phyloP scores from a whole-genome alignment of 2,888 invertebrate species.

The Lasioglossum oenotherae region DNA sequence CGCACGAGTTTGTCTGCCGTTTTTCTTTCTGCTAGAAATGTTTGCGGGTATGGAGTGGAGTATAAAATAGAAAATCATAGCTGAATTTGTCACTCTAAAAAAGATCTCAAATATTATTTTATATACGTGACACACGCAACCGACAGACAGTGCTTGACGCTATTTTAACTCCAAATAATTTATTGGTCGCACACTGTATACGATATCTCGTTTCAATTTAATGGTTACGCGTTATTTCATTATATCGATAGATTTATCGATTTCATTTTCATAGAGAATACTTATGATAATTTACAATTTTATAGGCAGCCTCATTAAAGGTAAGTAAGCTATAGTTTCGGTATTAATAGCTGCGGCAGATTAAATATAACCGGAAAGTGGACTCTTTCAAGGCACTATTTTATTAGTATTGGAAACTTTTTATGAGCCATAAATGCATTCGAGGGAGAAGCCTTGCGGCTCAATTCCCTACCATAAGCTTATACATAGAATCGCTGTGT shows the following conservation, averaged over 20 bases:
- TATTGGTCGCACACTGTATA: neutral
- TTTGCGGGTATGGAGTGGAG: neutral
- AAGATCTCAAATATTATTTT: neutral
- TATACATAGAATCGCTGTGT: neutral
- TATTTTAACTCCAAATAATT: neutral
- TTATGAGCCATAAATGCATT: neutral
- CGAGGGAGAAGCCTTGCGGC: neutral
- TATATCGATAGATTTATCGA: neutral
- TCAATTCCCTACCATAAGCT: neutral
- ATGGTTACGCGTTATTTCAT: neutral
- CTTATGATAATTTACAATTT: neutral
- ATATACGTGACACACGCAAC: neutral
- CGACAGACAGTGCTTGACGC: neutral
- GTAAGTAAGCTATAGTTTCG: neutral
- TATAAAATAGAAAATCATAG: slow-evolving; percentile 13
- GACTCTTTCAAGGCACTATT: neutral
- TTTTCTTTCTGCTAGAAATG: neutral
- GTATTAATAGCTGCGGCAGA: neutral
- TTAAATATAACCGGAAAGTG: neutral
- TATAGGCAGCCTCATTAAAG: neutral
- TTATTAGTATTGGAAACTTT: neutral
- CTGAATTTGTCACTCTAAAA: neutral
- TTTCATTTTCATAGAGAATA: neutral
- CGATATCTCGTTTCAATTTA: neutral
- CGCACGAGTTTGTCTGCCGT: neutral